Evolutionary conservation across 2,888 invertebrate genomes (phyloP), one percentile per base, ranked within the genome.

Genomic region (Nemotelus pantherinus): DNA sequence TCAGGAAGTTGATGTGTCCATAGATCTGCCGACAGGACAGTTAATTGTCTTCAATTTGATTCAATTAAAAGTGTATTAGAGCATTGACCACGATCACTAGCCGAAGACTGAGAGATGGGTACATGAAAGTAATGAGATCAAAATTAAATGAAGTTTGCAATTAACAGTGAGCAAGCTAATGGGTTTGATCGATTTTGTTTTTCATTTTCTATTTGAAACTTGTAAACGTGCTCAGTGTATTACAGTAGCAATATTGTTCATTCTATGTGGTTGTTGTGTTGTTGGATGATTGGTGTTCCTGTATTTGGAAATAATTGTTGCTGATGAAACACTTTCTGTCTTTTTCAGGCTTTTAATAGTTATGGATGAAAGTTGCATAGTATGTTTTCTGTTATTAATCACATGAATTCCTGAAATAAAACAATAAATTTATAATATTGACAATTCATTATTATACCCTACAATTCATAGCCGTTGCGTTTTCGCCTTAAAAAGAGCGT

Each of bases 1-100:
- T 74, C 74, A 74, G 74, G 74, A 74, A 74, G 74, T 74, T 74
- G 63, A 74, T 48, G 41, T 60, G 60, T 72, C 58, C 47, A 72
- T 43, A 72, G 53, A 50, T 43, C 3, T 65, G 76, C 65, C 77
- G 68, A 68, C 77, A 77, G 60, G 60, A 77, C 55, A 68, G 68
- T 53, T 68, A 68, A 68, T 77, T 77, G 60, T 58, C 50, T 47
- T 68, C 60, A 68, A 77, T 77, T 68, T 77, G 77, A 68, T 77
- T 77, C 65, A 77, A 77, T 77, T 77, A 77, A 77, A 77, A 77
- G 77, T 58, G 44, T 67, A 77, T 77, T 77, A 77, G 60, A 68
- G 77, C 65, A 55, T 76, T 76, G 63, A n/a, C 44, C 3, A 53
- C 10, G 63, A 74, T 74, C 63, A 74, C 74, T 74, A 63, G 74